Conservation (phyloP, 2,888 invertebrate genomes). For the Hirtodrosophila duncani region DNA sequence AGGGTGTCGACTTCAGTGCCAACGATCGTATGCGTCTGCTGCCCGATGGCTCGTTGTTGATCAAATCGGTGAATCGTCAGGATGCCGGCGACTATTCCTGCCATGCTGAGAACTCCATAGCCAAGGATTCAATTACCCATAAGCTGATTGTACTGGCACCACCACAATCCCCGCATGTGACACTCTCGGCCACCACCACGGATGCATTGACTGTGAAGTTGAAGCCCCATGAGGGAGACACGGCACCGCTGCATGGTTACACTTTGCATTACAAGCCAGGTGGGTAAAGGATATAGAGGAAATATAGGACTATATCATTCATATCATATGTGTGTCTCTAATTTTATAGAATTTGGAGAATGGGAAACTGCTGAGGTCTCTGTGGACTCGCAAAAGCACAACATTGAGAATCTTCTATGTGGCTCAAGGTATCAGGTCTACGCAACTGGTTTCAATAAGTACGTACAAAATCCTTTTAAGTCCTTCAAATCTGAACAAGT, state of each 20-base stretch:
- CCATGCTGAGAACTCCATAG: constrained; percentile 93
- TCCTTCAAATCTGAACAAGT: neutral
- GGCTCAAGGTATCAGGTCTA: constrained; percentile 96
- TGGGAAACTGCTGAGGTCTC: constrained; percentile 93
- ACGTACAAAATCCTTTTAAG: constrained; percentile 61
- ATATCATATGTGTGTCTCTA: neutral
- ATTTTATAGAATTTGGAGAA: constrained; percentile 87
- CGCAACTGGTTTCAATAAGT: constrained; percentile 95
- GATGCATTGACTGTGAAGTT: constrained; percentile 86
- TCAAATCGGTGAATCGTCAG: constrained; percentile 91
- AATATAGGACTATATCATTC: neutral
- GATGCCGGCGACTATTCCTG: constrained; percentile 97
- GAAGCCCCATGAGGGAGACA: constrained; percentile 86
- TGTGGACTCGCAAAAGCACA: constrained; percentile 88
- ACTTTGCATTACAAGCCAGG: constrained; percentile 92
- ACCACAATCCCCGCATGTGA: constrained; percentile 87
- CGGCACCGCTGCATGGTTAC: constrained; percentile 94
- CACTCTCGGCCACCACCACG: constrained; percentile 86
- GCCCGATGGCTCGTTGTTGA: constrained; percentile 93
- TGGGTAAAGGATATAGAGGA: constrained; percentile 18
- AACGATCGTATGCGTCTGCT: constrained; percentile 90
- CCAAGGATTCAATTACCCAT: constrained; percentile 94
- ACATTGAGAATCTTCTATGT: constrained; percentile 92
- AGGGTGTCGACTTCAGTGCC: constrained; percentile 87
- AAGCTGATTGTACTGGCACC: constrained; percentile 89